Evolutionary conservation across 2,113 vertebrate genomes (phyloP).

Genomic region (Stomatorhinus ivindoensis): DNA sequence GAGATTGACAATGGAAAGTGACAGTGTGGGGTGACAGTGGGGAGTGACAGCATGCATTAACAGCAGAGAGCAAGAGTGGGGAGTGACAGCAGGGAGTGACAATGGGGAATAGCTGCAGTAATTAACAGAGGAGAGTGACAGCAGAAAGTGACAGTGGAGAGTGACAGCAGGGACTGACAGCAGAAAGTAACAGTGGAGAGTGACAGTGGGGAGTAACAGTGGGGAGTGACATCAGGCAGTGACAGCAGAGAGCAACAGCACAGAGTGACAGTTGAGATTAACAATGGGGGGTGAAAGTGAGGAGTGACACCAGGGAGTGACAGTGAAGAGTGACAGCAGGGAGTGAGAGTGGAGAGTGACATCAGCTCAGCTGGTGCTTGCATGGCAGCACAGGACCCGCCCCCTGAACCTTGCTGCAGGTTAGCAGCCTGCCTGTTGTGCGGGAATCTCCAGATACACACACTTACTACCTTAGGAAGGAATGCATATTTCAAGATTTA

Average conservation of each 20-base stretch:
- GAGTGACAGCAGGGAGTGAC: neutral
- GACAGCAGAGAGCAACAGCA: neutral
- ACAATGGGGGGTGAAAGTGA: neutral
- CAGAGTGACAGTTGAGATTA: neutral
- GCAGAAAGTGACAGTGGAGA: too few species aligned
- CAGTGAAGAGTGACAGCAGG: neutral
- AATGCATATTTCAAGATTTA: neutral
- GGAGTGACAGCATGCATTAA: neutral
- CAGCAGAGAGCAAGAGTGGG: neutral
- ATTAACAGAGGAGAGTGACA: neutral
- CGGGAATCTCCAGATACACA: neutral
- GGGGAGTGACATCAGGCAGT: neutral
- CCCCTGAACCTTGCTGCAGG: neutral
- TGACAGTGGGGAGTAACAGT: neutral
- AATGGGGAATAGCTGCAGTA: neutral
- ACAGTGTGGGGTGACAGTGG: neutral
- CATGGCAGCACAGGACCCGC: neutral
- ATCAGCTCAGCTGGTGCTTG: neutral
- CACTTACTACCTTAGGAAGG: neutral
- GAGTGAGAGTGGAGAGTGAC: neutral
- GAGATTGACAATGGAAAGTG: neutral
- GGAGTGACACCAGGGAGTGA: neutral
- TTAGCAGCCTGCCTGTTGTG: neutral
- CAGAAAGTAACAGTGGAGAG: neutral
- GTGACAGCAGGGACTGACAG: too few species aligned